Evolutionary conservation across 2,797 vertebrate genomes (phyloP), one percentile per base, ranked within the genome.

Genomic region (Anas acuta): DNA sequence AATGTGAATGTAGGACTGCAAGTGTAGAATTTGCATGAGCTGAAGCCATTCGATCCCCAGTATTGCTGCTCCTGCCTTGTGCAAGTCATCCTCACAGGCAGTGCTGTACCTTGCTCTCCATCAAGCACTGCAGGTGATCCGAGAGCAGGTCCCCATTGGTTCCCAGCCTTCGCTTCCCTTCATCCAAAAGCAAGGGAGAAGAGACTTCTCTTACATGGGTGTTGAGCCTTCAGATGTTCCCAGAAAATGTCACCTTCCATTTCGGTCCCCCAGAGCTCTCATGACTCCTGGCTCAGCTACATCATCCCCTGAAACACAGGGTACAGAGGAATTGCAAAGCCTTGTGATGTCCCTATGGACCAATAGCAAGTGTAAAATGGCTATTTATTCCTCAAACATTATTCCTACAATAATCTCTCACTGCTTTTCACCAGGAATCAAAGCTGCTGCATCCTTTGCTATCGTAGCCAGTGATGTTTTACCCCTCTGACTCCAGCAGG

Each of bases 401-500:
- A 70, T 71, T 82, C 57, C n/a, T 58, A 10, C 56, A 25, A 7
- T 83, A 79, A 82, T 66, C 32, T 86, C 19, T 67, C 19, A 26
- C 32, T 77, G 32, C 43, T 41, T 91, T 91, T 61, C 43, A 71
- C 37, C 26, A 51, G 49, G 33, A 72, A 13, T 56, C 2, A 5
- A 93, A 88, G 64, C 21, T 32, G 21, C 49, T 69, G 4, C 13
- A 4, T 74, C 57, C 65, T 89, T 83, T 18, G 35, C 39, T 86
- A 37, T 28, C 1, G 6, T 26, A 88, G 35, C 58, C 76, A 91
- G 65, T 25, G 83, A 58, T 51, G 6, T 80, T 92, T 85, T 92
- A 66, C 78, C 61, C 70, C 39, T 74, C 49, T 1, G 4, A 49
- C 2, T 1, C 10, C 0, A 0, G 32, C 53, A 71, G 49, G 61